Evolutionary conservation across 2,888 invertebrate species (phyloP), one percentile per base, ranked within the genome.

Genomic region (Ochropleura plecta): DNA sequence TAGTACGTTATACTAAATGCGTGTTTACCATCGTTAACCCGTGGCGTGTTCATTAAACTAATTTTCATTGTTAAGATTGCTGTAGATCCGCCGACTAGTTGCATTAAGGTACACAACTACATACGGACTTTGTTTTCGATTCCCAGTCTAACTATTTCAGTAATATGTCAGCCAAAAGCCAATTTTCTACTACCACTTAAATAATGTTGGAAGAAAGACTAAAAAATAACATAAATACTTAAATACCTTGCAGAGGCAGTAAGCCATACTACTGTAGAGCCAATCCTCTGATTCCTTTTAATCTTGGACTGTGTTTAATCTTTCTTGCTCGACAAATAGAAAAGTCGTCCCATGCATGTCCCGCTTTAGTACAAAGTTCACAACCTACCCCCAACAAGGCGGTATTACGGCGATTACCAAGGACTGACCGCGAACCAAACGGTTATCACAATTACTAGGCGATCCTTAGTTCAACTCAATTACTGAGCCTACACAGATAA

Each of bases 361-460:
- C 51, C 0, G 16, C 67, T 10, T 74, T 70, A 62, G 5, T 4
- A 2, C 3, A 14, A 8, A 44, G 20, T 10, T 67, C 46, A 59
- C 57, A 5, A 12, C 20, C 18, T 5, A 3, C 14, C 18, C 57
- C 40, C 18, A 8, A 5, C 55, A 51, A 57, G 70, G 76, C 20
- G 68, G 65, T 42, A 70, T 73, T 60, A 81, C 57, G 59, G 46
- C 30, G 70, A 75, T 84, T 86, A 84, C 67, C 55, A 60, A 59
- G 60, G 49, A 64, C 70, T 73, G 76, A 73, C 84, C 79, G 81
- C 74, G 48, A 73, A 77, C 75, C 81, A 60, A 84, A 78, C 63
- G 60, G 70, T 76, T 81, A 86, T 86, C 78, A 74, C 70, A 70
- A 86, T 84, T 86, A 86, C 82, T 63, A 46, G 63, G n/a, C 48